Evolutionary conservation across 2,797 vertebrate genomes (phyloP), one percentile per base, ranked within the genome.

Genomic region (Sebastes matsubarae): DNA sequence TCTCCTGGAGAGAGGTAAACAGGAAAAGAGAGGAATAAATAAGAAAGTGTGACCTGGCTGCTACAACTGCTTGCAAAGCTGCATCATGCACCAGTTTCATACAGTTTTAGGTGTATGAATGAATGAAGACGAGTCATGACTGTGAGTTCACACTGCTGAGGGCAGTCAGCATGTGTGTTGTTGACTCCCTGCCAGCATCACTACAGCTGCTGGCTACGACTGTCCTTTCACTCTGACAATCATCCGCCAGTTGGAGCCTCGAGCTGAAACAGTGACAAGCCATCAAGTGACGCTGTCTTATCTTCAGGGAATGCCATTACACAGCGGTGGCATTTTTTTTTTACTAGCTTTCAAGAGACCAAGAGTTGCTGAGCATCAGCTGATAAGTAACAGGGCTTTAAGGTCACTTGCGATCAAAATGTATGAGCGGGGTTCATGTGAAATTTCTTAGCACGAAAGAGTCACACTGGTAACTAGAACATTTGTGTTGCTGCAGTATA

Each of bases 1-100:
- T 99, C 86, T 98, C 97, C 99, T 99, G 77, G 30, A 68, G 68
- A 46, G 1, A 68, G 25, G 22, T 3, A 14, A 80, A 65, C 2
- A 30, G 18, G 22, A 10, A 52, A 13, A 70, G 11, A n/a, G 38
- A 42, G 6, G 25, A 18, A 54, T 4, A 4, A 7, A 67, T 36
- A 13, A 57, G 36, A 60, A 22, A 55, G 27, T 2, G 36, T 4
- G 3, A 32, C 22, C 25, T 38, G 3, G 6, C 20, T 24, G 20
- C 13, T 34, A 42, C 38, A 61, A 14, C 36, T 12, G 42, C 46
- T 22, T 8, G 25, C 32, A 10, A 12, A 25, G 67, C 25, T 58
- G 52, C 55, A 65, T 64, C 65, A 29, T 30, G 22, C 64, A 81
- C 24, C n/a, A 16, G 12, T 38, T 32, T 54, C 29, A 68, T 12